phyloP scores from a whole-genome alignment of 2,888 invertebrate genomes.

The Ectemnius cavifrons region DNA sequence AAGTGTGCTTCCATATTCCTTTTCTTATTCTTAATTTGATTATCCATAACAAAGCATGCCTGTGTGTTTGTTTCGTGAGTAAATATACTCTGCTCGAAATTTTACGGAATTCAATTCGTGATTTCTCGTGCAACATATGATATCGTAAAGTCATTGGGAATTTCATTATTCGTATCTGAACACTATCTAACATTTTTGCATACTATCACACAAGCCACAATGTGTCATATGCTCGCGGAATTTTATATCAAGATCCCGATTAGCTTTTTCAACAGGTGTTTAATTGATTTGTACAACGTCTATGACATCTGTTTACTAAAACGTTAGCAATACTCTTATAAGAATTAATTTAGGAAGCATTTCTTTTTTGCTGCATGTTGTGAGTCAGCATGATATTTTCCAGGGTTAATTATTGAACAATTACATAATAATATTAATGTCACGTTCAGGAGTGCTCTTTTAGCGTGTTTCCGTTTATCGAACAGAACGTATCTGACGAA shows the following conservation, averaged over 20 bases:
- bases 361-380: constrained; percentile 64
- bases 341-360: constrained; percentile 36
- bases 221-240: background rate
- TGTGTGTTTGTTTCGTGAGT: constrained; percentile 11
- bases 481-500: constrained; percentile 62
- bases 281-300: no score
- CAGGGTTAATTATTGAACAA: constrained; percentile 47
- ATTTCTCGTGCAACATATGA: background rate
- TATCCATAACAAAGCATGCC: constrained; percentile 33
- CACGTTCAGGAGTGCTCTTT: constrained; percentile 52
- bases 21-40: constrained; percentile 11
- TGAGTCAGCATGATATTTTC: constrained; percentile 64
- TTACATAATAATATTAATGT: constrained; percentile 36
- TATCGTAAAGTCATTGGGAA: background rate
- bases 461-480: constrained; percentile 39
- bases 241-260: constrained; percentile 4
- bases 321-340: background rate
- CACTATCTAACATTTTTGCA: constrained; percentile 16
- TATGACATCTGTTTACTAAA: no score
- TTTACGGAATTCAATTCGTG: constrained; percentile 14
- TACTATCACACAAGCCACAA: background rate
- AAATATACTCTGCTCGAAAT: constrained; percentile 18
- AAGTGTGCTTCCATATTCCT: constrained; percentile 12
- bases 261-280: constrained; percentile 9
- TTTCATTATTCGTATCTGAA: constrained; percentile 9